Conservation (phyloP, 2,113 vertebrate species). For the Ictalurus punctatus region DNA sequence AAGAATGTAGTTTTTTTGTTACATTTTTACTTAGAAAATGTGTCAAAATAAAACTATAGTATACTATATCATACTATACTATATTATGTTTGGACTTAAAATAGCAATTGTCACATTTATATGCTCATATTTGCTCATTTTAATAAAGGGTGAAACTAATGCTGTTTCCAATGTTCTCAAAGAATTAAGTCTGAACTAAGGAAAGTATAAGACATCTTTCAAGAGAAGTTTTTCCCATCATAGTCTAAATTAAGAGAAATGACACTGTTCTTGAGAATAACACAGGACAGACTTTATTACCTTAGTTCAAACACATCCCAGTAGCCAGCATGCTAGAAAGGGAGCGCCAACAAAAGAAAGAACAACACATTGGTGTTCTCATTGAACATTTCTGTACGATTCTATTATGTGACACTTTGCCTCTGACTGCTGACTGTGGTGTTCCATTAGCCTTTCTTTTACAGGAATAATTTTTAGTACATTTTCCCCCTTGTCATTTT, state of each 20-base stretch:
- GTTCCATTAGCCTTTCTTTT: slow-evolving; percentile 39
- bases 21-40: background rate
- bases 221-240: slow-evolving; percentile 59
- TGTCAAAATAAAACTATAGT: background rate
- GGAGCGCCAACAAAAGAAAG: background rate
- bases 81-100: background rate
- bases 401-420: slow-evolving; percentile 13
- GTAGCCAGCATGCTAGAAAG: slow-evolving; percentile 54
- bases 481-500: slow-evolving; percentile 16
- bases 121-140: background rate
- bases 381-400: background rate
- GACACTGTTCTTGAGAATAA: slow-evolving; percentile 72
- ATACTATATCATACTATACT: background rate
- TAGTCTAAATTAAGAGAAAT: slow-evolving; percentile 75
- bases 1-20: background rate
- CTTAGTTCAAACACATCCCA: slow-evolving; percentile 71
- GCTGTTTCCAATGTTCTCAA: slow-evolving; percentile 68
- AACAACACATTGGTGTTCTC: background rate
- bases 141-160: background rate
- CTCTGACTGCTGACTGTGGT: slow-evolving; percentile 6
- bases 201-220: slow-evolving; percentile 69
- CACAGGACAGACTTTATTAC: slow-evolving; percentile 75
- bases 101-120: background rate
- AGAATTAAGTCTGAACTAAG: slow-evolving; percentile 62
- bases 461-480: slow-evolving; percentile 22